A percentile compares a stretch with the other conserved stretches of the same genome.
These are phyloP conservation scores for Onychostoma macrolepis DNA, from an alignment of 2,113 vertebrate species.

Conservation along the genomic window DNA sequence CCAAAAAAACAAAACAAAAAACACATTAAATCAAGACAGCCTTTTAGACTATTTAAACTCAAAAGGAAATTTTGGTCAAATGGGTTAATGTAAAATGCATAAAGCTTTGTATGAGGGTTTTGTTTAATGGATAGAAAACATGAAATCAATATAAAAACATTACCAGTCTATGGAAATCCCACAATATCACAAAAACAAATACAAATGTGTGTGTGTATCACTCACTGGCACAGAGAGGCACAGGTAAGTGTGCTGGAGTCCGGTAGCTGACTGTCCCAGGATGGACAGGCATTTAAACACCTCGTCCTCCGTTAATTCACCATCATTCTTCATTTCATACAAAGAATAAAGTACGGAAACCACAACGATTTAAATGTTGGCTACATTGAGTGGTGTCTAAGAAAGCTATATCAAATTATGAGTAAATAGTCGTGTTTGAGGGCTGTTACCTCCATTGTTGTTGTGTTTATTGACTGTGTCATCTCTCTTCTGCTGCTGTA, in stretches of 20 bases:
- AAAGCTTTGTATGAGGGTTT: background rate
- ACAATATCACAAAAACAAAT: background rate
- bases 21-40: background rate
- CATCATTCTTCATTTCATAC: conserved; percentile 64
- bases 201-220: background rate
- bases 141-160: background rate
- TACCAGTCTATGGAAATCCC: background rate
- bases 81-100: background rate
- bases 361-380: too few species aligned
- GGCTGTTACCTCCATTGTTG: conserved; percentile 34
- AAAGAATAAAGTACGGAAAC: background rate
- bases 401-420: background rate
- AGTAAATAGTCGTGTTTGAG: background rate
- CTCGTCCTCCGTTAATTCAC: conserved; percentile 74
- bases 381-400: background rate
- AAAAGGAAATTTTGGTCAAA: too few species aligned
- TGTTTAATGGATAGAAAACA: background rate
- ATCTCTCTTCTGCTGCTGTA: background rate
- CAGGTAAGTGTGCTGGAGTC: conserved; percentile 80
- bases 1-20: too few species aligned
- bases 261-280: conserved; percentile 76
- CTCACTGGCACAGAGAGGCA: conserved; percentile 83
- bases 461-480: background rate
- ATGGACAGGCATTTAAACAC: conserved; percentile 75
- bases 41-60: too few species aligned